These are phyloP conservation scores for Caenorhabditis tropicalis DNA, from an alignment of 1,140 invertebrate genomes.

Conservation along the genomic window DNA sequence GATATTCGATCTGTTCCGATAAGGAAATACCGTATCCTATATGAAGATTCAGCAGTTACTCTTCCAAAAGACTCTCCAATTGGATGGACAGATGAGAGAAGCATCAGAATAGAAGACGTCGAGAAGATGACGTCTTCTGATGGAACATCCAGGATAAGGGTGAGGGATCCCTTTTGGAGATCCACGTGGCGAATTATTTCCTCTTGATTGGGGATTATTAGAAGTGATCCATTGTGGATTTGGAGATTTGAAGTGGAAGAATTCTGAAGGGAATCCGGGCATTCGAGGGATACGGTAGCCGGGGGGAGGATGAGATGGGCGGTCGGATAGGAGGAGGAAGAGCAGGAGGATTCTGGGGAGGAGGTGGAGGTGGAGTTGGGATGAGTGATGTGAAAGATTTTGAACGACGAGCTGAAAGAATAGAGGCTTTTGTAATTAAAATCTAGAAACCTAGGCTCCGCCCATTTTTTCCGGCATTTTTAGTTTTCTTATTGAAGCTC, in stretches of 20 bases:
- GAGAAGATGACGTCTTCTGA: conserved; percentile 12
- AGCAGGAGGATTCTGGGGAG: not conserved
- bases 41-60: not conserved
- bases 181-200: conserved; percentile 13
- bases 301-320: not conserved
- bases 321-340: not conserved
- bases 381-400: not conserved
- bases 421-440: too few relatives aligned
- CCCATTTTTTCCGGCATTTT: too few relatives aligned
- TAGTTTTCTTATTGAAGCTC: too few relatives aligned
- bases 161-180: not conserved
- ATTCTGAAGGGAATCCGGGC: not conserved
- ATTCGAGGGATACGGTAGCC: not conserved
- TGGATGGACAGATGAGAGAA: not conserved
- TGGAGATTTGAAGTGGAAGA: not conserved
- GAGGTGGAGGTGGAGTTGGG: not conserved
- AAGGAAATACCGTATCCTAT: not conserved
- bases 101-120: not conserved
- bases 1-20: conserved; percentile 2
- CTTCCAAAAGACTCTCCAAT: not conserved
- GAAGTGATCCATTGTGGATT: not conserved
- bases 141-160: not conserved
- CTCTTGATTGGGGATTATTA: not conserved
- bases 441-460: too few relatives aligned
- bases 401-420: not conserved